Base-by-base conservation (phyloP, 2,797 vertebrate species). In the Crocodylus rhombifer region DNA sequence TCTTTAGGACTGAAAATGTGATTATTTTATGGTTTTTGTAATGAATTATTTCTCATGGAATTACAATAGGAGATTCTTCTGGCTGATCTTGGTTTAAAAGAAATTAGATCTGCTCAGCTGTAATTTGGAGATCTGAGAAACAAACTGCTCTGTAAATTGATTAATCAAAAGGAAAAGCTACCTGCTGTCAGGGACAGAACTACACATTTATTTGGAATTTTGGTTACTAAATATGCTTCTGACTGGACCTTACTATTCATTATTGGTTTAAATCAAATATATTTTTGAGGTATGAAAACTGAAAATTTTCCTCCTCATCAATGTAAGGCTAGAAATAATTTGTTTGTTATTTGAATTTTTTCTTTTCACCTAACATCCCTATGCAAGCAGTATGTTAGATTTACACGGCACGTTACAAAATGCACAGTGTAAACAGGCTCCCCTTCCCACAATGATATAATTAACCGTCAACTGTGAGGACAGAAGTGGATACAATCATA, bases 191-290 rank as follows among this genome's bases (percentile, higher is more conserved):
- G n/a, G 63, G 62, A 25, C 17, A 82, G 55, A 86, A 63, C 36
- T 61, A 58, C 23, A 86, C 4, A 12, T 0, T 65, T n/a, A 71
- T 36, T 80, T 67, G 63, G 61, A 64, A 15, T 21, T 79, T 4
- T 2, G 14, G 62, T 69, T n/a, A 67, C 33, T 15, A 79, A 64
- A 55, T 56, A 61, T 1, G 0, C 69, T 80, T 56, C 62, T 73
- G 87, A n/a, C 55, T 84, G 42, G 64, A 84, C 7, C 87, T 96
- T 81, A 58, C 12, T 85, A n/a, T 64, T 62, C 80, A 56, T 61
- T 87, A 92, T n/a, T 84, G 2, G 58, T 80, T 75, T 63, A 91
- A 88, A 86, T 83, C 56, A 79, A 75, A 75, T 69, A 5, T 25
- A n/a, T 64, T 14, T 64, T 51, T 51, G 36, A 51, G 33, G 51